A percentile compares a stretch with the other conserved stretches of the same genome.
Conservation (phyloP, 2,113 vertebrate species). For the Onychostoma macrolepis region DNA sequence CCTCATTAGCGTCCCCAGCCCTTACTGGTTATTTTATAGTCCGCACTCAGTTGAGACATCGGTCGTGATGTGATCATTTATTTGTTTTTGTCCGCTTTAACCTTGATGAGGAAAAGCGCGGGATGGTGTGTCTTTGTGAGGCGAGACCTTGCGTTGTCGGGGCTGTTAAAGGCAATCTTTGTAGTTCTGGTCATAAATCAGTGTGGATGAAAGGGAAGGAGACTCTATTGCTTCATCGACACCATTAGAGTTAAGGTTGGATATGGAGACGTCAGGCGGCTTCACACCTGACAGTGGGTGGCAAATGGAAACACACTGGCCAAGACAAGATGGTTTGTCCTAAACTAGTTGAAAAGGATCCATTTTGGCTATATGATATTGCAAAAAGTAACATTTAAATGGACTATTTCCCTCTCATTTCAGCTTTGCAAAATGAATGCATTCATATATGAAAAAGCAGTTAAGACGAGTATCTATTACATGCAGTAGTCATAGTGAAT, state of each 20-base stretch:
- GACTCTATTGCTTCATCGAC: constrained; percentile 53
- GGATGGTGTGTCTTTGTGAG: constrained; percentile 43
- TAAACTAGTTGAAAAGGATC: background rate
- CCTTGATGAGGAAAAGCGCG: constrained; percentile 69
- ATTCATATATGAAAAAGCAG: background rate
- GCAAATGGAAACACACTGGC: constrained; percentile 9
- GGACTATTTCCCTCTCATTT: background rate
- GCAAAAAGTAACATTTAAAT: background rate
- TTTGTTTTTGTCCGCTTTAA: constrained; percentile 75
- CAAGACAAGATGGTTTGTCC: background rate
- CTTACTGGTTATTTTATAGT: constrained; percentile 44
- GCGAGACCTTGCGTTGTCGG: constrained; percentile 49
- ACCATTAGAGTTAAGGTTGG: constrained; percentile 44
- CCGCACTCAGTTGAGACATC: constrained; percentile 10
- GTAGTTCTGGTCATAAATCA: constrained; percentile 53
- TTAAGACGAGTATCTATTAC: background rate
- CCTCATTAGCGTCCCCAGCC: constrained; percentile 53
- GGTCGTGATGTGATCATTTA: constrained; percentile 69
- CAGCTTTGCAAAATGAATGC: background rate
- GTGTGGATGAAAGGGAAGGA: constrained; percentile 44
- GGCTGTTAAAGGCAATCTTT: constrained; percentile 42
- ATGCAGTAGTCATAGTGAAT: too few relatives aligned
- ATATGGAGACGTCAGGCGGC: constrained; percentile 45
- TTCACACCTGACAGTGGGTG: constrained; percentile 6
- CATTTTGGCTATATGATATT: background rate